Conservation (phyloP, 2,113 vertebrate species). For the Cinclus cinclus region DNA sequence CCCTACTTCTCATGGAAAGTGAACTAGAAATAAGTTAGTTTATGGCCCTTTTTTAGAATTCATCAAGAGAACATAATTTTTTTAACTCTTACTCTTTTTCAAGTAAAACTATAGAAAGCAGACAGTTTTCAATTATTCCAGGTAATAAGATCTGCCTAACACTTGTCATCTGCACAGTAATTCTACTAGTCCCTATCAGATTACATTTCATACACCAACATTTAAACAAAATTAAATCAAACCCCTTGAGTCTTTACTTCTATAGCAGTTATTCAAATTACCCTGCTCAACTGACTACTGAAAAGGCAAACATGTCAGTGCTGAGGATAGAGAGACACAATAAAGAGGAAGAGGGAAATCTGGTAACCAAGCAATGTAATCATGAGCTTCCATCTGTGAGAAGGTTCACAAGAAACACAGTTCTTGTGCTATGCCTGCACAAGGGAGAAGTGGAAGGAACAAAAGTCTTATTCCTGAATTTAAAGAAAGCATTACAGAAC, state of each 20-base stretch:
- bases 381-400: neutral
- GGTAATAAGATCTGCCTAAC: conserved; percentile 39
- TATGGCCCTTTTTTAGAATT: neutral
- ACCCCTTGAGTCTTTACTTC: neutral
- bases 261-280: neutral
- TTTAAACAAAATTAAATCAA: conserved; percentile 50
- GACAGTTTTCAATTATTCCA: neutral
- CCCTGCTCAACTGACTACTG: neutral
- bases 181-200: conserved; percentile 24
- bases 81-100: neutral
- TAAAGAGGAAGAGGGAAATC: neutral
- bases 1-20: neutral
- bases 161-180: neutral
- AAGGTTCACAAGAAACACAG: neutral
- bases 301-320: conserved; percentile 7
- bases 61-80: neutral
- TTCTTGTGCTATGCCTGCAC: neutral
- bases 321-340: neutral
- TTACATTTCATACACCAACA: conserved; percentile 25
- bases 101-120: conserved; percentile 10
- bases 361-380: neutral
- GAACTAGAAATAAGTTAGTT: neutral
- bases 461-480: neutral
- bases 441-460: neutral
- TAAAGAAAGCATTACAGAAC: neutral